Evolutionary conservation across 1,140 invertebrate species (phyloP).

Genomic region (Helicorthomorpha holstii): DNA sequence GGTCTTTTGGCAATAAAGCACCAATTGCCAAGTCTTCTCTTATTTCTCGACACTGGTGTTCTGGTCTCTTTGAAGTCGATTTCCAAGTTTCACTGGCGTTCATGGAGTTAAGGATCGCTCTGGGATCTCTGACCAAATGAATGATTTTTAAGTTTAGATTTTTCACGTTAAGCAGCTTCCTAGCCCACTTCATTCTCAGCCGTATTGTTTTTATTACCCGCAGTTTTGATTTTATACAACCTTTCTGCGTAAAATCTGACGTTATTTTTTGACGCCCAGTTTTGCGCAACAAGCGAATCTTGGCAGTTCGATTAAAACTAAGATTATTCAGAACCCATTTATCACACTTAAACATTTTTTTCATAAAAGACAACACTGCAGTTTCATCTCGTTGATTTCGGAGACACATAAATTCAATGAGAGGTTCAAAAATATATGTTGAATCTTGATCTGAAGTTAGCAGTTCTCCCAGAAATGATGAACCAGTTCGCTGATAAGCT

Average conservation of each 20-base stretch:
- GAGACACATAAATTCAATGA: background rate
- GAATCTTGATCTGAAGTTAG: background rate
- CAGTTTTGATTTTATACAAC: background rate
- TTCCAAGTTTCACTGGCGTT: background rate
- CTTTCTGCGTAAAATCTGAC: background rate
- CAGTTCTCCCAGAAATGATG: background rate
- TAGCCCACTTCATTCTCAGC: background rate
- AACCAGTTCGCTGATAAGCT: background rate
- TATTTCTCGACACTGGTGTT: background rate
- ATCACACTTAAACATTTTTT: background rate
- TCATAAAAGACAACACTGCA: background rate
- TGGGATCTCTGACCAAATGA: conserved; percentile 2
- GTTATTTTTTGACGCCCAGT: background rate
- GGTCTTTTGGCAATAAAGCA: background rate
- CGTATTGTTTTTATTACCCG: background rate
- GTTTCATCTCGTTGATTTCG: background rate
- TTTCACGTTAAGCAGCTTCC: background rate
- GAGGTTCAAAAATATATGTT: background rate
- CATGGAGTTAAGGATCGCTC: background rate
- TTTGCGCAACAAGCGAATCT: background rate
- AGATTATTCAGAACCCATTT: background rate
- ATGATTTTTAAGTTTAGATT: conserved; percentile 1
- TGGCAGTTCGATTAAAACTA: background rate
- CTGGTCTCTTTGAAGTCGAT: background rate
- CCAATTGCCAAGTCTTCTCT: background rate